Conservation (phyloP, 1,140 invertebrate species). For the Drosophila guanche region DNA sequence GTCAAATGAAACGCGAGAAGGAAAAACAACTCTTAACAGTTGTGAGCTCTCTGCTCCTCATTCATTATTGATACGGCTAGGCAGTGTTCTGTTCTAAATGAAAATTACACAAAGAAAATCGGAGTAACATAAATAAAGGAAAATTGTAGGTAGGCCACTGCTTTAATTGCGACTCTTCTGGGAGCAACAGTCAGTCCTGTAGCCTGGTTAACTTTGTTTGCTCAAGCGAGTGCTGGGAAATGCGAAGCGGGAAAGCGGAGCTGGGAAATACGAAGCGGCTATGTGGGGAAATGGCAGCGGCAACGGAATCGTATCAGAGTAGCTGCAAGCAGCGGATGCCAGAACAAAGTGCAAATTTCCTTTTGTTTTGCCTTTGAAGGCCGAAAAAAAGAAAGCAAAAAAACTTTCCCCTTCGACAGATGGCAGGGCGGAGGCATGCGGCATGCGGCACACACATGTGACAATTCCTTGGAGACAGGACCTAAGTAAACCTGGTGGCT, state of each 20-base stretch:
- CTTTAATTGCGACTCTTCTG: conserved; percentile 38
- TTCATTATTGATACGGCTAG: conserved; percentile 61
- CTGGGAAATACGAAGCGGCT: conserved; percentile 15
- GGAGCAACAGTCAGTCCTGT: not conserved
- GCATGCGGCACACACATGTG: conserved; percentile 30
- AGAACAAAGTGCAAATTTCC: conserved; percentile 69
- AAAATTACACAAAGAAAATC: conserved; percentile 18
- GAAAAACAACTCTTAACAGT: conserved; percentile 18
- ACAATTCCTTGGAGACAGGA: conserved; percentile 26
- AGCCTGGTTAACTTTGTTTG: conserved; percentile 43
- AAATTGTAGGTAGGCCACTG: conserved; percentile 15
- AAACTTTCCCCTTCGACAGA: conserved; percentile 9
- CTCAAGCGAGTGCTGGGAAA: conserved; percentile 24
- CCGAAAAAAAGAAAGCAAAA: conserved; percentile 13
- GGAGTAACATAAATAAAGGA: not conserved
- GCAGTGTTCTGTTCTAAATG: conserved; percentile 3
- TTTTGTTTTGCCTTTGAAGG: conserved; percentile 22
- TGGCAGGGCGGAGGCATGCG: not conserved
- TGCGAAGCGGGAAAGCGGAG: conserved; percentile 14
- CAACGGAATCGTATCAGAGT: not conserved
- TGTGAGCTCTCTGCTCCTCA: conserved; percentile 30
- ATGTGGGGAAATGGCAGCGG: conserved; percentile 3
- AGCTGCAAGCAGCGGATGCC: conserved; percentile 47
- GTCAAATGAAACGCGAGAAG: conserved; percentile 62
- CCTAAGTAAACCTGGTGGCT: conserved; percentile 41